phyloP scores from a whole-genome alignment of 2,113 vertebrate species.

The Prionailurus bengalensis region DNA sequence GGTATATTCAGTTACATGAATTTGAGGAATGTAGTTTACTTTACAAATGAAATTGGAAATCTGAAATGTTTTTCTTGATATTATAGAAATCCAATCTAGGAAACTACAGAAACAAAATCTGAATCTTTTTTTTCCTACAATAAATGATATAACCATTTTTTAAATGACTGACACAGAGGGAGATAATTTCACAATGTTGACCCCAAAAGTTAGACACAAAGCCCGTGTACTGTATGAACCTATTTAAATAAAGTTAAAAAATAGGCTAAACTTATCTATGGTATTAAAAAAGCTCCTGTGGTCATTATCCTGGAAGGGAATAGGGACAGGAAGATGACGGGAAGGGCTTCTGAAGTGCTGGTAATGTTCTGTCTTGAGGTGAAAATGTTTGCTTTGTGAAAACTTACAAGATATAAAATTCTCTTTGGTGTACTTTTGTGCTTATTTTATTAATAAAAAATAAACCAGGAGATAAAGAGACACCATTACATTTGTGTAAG shows the following conservation, averaged over 20 bases:
- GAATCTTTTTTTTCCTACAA: background rate
- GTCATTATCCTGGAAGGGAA: background rate
- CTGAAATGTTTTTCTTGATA: background rate
- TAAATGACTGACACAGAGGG: background rate
- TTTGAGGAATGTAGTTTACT: background rate
- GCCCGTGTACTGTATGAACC: no score
- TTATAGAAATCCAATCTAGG: background rate
- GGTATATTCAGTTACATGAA: background rate
- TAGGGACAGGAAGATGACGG: accelerated
- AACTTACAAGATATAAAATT: background rate
- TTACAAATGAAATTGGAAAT: background rate
- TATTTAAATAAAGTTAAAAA: background rate
- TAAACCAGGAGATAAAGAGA: background rate
- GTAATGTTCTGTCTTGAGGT: background rate
- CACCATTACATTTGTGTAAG: background rate
- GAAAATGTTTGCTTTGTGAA: background rate
- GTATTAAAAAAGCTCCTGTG: background rate
- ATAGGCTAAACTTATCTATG: background rate
- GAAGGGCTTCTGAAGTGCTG: background rate
- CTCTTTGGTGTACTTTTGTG: background rate
- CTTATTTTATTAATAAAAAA: background rate
- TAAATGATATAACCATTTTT: background rate
- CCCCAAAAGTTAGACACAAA: background rate
- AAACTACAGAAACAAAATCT: background rate
- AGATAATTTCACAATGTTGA: background rate